Conservation (phyloP, 2,888 invertebrate species). For the Pasiphila rectangulata region DNA sequence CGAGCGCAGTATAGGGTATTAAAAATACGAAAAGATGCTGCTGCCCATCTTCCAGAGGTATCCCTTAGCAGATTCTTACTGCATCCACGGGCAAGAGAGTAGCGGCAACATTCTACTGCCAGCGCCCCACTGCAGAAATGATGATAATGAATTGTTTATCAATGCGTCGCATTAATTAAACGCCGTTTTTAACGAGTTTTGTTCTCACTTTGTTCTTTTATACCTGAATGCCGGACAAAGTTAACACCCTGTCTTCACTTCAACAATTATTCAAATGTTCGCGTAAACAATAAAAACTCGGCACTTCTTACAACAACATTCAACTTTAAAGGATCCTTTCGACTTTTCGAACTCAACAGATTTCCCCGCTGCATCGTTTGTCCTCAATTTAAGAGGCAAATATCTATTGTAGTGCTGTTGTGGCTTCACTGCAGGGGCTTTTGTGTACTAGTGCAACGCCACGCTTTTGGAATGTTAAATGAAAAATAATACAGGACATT, state of each 20-base stretch:
- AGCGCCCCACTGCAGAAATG: too few relatives aligned
- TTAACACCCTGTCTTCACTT: background rate
- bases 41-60: too few relatives aligned
- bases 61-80: too few relatives aligned
- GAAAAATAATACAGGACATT: background rate
- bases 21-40: too few relatives aligned
- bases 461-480: constrained; percentile 16
- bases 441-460: constrained; percentile 35
- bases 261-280: constrained; percentile 10
- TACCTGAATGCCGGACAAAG: too few relatives aligned
- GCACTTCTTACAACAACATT: constrained; percentile 31
- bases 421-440: constrained; percentile 44
- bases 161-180: too few relatives aligned
- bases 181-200: too few relatives aligned
- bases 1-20: too few relatives aligned
- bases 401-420: constrained; percentile 40
- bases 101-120: too few relatives aligned
- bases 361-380: constrained; percentile 63
- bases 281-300: constrained; percentile 27
- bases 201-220: too few relatives aligned
- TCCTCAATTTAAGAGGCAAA: constrained; percentile 52
- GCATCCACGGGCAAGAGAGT: too few relatives aligned
- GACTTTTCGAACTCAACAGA: constrained; percentile 45
- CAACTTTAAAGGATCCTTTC: constrained; percentile 36
- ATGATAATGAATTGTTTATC: too few relatives aligned